These are phyloP conservation scores for Halotydeus destructor DNA, from an alignment of 1,140 invertebrate species.

Conservation along the genomic window DNA sequence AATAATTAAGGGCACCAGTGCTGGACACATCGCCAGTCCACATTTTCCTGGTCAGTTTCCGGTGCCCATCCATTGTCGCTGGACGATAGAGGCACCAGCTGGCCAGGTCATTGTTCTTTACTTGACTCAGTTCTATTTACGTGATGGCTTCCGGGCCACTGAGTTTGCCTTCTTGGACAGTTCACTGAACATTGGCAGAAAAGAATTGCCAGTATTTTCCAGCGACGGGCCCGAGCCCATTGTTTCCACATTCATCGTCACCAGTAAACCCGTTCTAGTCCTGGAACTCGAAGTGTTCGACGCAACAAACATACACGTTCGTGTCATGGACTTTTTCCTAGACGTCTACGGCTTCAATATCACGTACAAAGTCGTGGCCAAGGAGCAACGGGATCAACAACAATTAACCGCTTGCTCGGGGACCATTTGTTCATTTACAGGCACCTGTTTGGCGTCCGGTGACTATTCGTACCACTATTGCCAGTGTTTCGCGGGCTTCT, in stretches of 20 bases:
- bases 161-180: constrained; percentile 39
- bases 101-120: constrained; percentile 50
- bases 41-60: constrained; percentile 53
- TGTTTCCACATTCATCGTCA: constrained; percentile 26
- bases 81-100: constrained; percentile 50
- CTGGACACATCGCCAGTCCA: constrained; percentile 44
- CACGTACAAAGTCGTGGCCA: constrained; percentile 51
- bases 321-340: constrained; percentile 51
- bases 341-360: constrained; percentile 79
- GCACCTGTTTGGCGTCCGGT: constrained; percentile 47
- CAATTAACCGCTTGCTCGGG: constrained; percentile 36
- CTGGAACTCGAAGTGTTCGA: constrained; percentile 47
- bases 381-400: constrained; percentile 15
- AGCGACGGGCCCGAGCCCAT: constrained; percentile 17
- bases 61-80: constrained; percentile 57
- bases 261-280: constrained; percentile 48
- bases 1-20: too few species aligned
- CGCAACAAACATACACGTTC: constrained; percentile 55
- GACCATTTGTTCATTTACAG: constrained; percentile 52
- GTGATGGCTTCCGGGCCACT: constrained; percentile 50
- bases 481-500: constrained; percentile 25
- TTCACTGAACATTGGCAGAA: constrained; percentile 17
- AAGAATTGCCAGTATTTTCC: constrained; percentile 20
- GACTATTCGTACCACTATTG: constrained; percentile 36
- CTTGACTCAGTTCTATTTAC: constrained; percentile 63